A percentile compares a stretch with the other conserved stretches of the same genome.
Evolutionary conservation across 2,113 vertebrate genomes (phyloP).

Genomic region (Perccottus glenii): DNA sequence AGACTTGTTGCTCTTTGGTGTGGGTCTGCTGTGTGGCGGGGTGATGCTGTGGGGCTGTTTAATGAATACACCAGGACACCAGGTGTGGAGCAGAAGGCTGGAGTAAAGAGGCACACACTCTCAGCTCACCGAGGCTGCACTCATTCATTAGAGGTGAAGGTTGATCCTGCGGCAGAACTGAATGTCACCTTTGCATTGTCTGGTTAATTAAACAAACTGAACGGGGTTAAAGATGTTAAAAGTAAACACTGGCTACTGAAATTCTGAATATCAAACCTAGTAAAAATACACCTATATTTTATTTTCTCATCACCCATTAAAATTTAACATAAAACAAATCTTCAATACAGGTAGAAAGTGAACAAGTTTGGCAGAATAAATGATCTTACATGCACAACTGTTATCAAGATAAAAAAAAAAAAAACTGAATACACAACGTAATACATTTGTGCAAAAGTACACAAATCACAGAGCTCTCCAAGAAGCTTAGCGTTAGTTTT

Average conservation of each 20-base stretch:
- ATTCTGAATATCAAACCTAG: constrained; percentile 12
- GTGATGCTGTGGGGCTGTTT: constrained; percentile 14
- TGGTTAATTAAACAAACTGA: constrained; percentile 2
- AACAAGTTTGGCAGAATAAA: constrained; percentile 75
- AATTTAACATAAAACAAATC: constrained; percentile 38
- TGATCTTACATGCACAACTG: constrained; percentile 65
- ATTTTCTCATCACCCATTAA: constrained; percentile 68
- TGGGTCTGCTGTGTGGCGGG: background rate
- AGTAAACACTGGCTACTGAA: too few species aligned
- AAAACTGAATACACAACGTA: constrained; percentile 47
- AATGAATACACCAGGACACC: constrained; percentile 53
- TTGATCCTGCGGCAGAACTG: constrained; percentile 16
- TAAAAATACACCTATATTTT: constrained; percentile 48
- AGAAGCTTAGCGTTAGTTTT: constrained; percentile 18
- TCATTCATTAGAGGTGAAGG: constrained; percentile 45
- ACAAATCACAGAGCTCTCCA: constrained; percentile 29
- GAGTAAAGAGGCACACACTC: constrained; percentile 40
- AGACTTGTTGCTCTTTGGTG: constrained; percentile 21
- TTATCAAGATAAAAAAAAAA: constrained; percentile 28
- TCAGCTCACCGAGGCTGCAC: constrained; percentile 17
- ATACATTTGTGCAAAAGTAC: constrained; percentile 57
- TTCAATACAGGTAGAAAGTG: constrained; percentile 37
- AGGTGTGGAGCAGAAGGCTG: constrained; percentile 40
- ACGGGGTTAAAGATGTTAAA: too few species aligned
- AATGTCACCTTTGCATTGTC: constrained; percentile 2